Base-by-base conservation (phyloP, 2,888 invertebrate genomes). In the Phymatocera aterrima region DNA sequence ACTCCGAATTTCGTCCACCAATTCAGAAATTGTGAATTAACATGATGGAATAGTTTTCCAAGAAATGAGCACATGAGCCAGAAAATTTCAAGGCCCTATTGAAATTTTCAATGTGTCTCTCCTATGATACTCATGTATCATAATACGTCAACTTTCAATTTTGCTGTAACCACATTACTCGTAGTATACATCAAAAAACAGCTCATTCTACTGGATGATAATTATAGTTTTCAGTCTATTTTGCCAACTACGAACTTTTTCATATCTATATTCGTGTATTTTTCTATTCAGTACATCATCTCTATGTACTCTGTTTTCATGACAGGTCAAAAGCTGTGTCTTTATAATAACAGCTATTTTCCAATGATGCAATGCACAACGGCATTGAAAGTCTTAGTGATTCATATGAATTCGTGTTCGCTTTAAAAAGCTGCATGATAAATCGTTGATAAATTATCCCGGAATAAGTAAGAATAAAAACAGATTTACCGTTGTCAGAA, bases 221-320 rank as follows among this genome's bases (percentile, higher is more conserved):
- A 18, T 64, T 10, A 6, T 6, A 60, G 34, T 61, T 61, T 61
- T 61, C 61, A 61, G 61, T 61, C 31, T 61, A 34, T 31, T 61
- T 61, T 61, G 3, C 37, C 21, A 37, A 37, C 64, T n/a, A 12
- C n/a, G 3, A 40, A 18, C 37, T 37, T 18, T 21, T 64, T 21
- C 37, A 3, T 21, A 10, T 21, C 37, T 18, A 64, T 18, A 24
- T 15, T 18, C 12, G 21, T 64, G 37, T 21, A 37, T 40, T 3
- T 57, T 37, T 40, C 51, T 51, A 3, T 10, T 37, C 21, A 3
- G 37, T 21, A 15, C 43, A 68, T 28, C 15, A n/a, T 43, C 18
- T 8, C 37, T 21, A 5, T 21, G 18, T 24, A 15, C 34, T 28
- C 3, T 24, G 40, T 65, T 65, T 43, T 43, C n/a, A 10, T 40